Percentiles rank a stretch among this genome's conserved stretches.
These are phyloP conservation scores for Epinephelus malabaricus DNA, from an alignment of 2,797 vertebrate genomes.

Conservation along the genomic window DNA sequence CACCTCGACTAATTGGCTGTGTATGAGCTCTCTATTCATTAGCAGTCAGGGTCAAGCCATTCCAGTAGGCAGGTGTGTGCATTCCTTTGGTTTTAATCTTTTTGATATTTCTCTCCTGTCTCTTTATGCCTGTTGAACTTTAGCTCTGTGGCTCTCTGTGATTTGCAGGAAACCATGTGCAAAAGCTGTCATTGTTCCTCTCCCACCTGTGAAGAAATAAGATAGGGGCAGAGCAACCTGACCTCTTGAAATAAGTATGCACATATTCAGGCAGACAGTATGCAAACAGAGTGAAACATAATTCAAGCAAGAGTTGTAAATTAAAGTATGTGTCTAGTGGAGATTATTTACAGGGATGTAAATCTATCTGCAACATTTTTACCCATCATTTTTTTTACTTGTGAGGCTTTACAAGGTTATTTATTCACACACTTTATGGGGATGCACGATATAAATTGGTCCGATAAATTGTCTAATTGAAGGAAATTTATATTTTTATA, in stretches of 20 bases:
- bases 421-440: background rate
- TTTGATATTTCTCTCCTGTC: background rate
- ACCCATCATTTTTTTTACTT: background rate
- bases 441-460: too few species aligned
- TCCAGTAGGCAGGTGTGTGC: constrained; percentile 52
- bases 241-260: background rate
- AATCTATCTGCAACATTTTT: background rate
- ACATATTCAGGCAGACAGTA: background rate
- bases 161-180: constrained; percentile 14
- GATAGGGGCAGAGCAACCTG: background rate
- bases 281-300: background rate
- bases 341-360: background rate
- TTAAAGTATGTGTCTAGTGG: background rate
- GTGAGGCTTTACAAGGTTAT: background rate
- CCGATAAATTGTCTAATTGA: too few species aligned
- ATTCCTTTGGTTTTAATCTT: constrained; percentile 40
- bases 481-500: too few species aligned
- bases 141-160: background rate
- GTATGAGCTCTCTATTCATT: constrained; percentile 73
- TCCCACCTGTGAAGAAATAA: constrained; percentile 11
- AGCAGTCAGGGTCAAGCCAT: constrained; percentile 53
- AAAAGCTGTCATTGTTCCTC: constrained; percentile 19
- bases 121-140: constrained; percentile 4
- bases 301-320: background rate
- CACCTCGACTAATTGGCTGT: constrained; percentile 71